phyloP scores from a whole-genome alignment of 2,797 vertebrate species.

The Chelon auratus region DNA sequence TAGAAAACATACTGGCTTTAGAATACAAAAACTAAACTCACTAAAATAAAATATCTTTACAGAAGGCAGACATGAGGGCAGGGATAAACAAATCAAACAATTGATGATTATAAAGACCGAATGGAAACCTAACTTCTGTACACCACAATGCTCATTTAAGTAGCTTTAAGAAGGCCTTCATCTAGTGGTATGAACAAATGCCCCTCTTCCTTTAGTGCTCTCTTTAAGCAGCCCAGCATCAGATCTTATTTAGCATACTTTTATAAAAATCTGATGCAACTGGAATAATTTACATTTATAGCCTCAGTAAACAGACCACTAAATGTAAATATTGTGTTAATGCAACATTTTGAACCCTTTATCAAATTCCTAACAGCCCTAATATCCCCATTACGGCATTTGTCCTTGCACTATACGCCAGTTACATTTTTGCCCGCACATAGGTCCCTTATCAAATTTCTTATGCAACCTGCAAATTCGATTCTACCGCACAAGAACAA shows the following conservation, averaged over 20 bases:
- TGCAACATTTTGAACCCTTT: background rate
- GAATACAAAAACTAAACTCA: background rate
- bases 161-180: background rate
- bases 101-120: background rate
- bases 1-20: background rate
- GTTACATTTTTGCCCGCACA: background rate
- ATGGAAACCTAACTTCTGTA: background rate
- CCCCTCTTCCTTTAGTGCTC: background rate
- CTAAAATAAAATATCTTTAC: no score
- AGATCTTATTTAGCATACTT: background rate
- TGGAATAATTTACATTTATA: background rate
- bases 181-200: background rate
- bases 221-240: background rate
- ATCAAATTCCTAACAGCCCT: background rate
- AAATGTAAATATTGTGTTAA: background rate
- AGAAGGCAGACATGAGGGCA: background rate
- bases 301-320: background rate
- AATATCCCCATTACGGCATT: background rate
- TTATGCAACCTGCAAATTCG: background rate
- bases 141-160: background rate
- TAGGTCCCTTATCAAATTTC: background rate
- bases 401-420: background rate
- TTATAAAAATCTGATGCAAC: background rate
- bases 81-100: background rate
- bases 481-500: background rate